Evolutionary conservation across 2,888 invertebrate genomes (phyloP).

Genomic region (Synanthedon vespiformis): DNA sequence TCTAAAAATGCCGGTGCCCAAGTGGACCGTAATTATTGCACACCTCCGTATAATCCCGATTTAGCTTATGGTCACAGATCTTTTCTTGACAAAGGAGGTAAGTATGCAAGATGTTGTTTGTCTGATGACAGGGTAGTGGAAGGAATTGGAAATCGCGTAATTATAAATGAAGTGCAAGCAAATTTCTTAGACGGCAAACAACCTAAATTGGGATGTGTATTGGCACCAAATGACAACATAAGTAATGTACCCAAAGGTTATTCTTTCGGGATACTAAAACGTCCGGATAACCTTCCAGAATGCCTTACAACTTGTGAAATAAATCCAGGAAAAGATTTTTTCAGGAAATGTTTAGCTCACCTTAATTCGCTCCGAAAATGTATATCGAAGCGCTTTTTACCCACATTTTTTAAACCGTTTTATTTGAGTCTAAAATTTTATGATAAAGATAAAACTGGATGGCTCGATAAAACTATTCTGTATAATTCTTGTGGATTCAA

Average conservation of each 20-base stretch:
- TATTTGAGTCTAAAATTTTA: constrained; percentile 40
- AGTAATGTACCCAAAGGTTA: constrained; percentile 51
- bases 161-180: constrained; percentile 46
- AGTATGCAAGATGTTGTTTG: constrained; percentile 52
- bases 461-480: constrained; percentile 50
- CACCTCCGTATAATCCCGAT: constrained; percentile 47
- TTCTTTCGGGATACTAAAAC: constrained; percentile 52
- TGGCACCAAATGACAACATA: constrained; percentile 63
- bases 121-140: constrained; percentile 36
- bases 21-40: constrained; percentile 35
- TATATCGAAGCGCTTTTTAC: constrained; percentile 31
- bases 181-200: constrained; percentile 39
- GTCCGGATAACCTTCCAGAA: constrained; percentile 52
- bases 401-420: constrained; percentile 36
- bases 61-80: constrained; percentile 55
- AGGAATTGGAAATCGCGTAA: constrained; percentile 39
- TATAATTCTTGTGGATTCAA: constrained; percentile 50
- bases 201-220: constrained; percentile 40
- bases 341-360: constrained; percentile 51
- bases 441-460: constrained; percentile 48
- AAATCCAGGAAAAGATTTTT: constrained; percentile 40
- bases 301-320: constrained; percentile 43
- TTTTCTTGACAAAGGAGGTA: constrained; percentile 55
- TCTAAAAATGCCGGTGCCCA: constrained; percentile 31
- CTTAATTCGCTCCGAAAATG: constrained; percentile 51